These are phyloP conservation scores for Urocynchramus pylzowi DNA, from an alignment of 2,113 vertebrate species.

Conservation along the genomic window DNA sequence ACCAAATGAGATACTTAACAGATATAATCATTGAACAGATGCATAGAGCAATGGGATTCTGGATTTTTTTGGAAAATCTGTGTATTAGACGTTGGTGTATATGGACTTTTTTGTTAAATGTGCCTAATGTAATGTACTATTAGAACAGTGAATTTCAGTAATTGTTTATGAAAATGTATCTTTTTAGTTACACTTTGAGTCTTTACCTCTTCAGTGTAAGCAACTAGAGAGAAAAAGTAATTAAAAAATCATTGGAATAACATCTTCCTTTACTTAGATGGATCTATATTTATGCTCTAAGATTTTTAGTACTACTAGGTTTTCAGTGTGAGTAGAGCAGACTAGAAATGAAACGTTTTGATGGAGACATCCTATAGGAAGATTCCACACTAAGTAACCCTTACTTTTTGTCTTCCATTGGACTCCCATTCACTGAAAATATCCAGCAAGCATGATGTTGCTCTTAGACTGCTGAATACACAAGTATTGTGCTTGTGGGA, in stretches of 20 bases:
- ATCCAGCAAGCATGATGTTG: background rate
- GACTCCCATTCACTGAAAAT: background rate
- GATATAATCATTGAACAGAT: background rate
- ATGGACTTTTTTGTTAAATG: background rate
- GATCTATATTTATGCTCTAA: background rate
- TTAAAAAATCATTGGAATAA: background rate
- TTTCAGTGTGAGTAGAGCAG: background rate
- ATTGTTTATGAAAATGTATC: background rate
- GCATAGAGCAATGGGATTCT: background rate
- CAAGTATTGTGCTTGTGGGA: background rate
- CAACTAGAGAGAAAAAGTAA: background rate
- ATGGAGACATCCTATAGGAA: background rate
- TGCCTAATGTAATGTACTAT: background rate
- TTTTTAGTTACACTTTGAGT: background rate
- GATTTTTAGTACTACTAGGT: background rate
- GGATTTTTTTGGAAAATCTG: slow-evolving; percentile 5
- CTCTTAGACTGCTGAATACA: background rate
- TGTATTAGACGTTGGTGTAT: background rate
- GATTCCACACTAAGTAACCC: background rate
- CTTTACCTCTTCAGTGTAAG: background rate
- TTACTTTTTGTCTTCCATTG: background rate
- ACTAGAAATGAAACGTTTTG: background rate
- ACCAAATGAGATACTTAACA: slow-evolving; percentile 2
- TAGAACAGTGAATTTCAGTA: background rate
- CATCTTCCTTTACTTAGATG: background rate